Conservation (phyloP, 2,888 invertebrate genomes). For the Uloborus plumipes region DNA sequence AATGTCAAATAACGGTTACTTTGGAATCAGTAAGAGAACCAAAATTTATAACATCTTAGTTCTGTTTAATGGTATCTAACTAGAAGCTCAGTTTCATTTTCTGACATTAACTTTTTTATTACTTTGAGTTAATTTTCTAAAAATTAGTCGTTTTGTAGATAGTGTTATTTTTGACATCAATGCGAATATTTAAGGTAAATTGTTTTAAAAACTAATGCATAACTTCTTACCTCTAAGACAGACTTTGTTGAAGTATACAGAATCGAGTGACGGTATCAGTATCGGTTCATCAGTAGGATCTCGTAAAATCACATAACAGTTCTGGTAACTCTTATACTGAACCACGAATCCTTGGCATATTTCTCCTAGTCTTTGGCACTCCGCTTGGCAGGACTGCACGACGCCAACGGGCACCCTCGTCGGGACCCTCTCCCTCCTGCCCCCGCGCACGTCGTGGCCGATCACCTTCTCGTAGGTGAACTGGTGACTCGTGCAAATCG, state of each 20-base stretch:
- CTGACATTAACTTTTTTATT: too few relatives aligned
- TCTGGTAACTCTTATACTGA: conserved; percentile 68
- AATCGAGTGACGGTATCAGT: conserved; percentile 58
- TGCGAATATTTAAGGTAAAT: too few relatives aligned
- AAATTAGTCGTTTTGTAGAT: too few relatives aligned
- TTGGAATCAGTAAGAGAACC: too few relatives aligned
- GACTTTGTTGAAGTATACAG: conserved; percentile 67
- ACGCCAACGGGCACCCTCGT: conserved; percentile 65
- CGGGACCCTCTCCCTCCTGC: conserved; percentile 65
- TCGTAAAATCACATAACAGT: conserved; percentile 71
- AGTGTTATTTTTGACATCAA: too few relatives aligned
- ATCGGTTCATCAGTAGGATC: conserved; percentile 70
- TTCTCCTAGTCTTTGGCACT: conserved; percentile 66
- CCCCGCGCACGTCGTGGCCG: conserved; percentile 64
- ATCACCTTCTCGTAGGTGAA: conserved; percentile 67
- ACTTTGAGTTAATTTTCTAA: too few relatives aligned
- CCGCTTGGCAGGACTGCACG: conserved; percentile 64
- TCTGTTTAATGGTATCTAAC: too few relatives aligned
- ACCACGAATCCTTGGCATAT: conserved; percentile 66
- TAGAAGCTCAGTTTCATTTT: too few relatives aligned
- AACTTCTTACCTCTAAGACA: conserved; percentile 66
- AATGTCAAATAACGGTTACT: too few relatives aligned
- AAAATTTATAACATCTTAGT: too few relatives aligned
- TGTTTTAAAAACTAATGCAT: too few relatives aligned
- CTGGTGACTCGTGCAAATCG: conserved; percentile 61